These are phyloP conservation scores for Rhamphomyia laevipes DNA, from an alignment of 2,888 invertebrate genomes.

Conservation along the genomic window DNA sequence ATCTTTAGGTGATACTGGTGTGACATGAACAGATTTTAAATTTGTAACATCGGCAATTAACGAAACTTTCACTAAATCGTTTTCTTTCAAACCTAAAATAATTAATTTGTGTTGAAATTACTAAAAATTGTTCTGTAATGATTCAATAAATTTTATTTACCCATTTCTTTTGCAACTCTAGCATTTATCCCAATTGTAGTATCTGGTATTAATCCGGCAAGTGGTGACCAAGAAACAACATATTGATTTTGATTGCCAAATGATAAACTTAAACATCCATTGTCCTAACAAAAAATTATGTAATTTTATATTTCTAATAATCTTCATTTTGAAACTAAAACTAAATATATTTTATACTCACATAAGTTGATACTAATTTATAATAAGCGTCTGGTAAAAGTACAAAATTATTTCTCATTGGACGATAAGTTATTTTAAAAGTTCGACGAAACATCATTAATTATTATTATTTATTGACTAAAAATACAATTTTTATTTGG, in stretches of 20 bases:
- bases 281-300: conserved; percentile 25
- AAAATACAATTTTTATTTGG: no score
- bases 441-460: conserved; percentile 34
- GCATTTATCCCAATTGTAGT: conserved; percentile 39
- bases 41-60: conserved; percentile 32
- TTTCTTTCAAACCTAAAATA: conserved; percentile 32
- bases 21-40: conserved; percentile 32
- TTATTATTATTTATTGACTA: not conserved
- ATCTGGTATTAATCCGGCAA: conserved; percentile 32
- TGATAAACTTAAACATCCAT: conserved; percentile 33
- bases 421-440: conserved; percentile 35
- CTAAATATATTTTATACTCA: conserved; percentile 22
- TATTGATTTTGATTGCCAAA: conserved; percentile 31
- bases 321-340: conserved; percentile 4
- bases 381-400: conserved; percentile 34
- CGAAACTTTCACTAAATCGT: conserved; percentile 33
- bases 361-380: conserved; percentile 35
- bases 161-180: conserved; percentile 37
- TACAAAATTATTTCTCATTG: conserved; percentile 32
- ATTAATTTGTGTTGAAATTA: not conserved
- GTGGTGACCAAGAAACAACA: conserved; percentile 33
- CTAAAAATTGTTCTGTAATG: conserved; percentile 6
- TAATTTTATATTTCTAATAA: not conserved
- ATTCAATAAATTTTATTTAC: conserved; percentile 17
- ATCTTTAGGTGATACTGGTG: conserved; percentile 58